Conservation (phyloP, 1,140 invertebrate species). For the Lycorma delicatula region DNA sequence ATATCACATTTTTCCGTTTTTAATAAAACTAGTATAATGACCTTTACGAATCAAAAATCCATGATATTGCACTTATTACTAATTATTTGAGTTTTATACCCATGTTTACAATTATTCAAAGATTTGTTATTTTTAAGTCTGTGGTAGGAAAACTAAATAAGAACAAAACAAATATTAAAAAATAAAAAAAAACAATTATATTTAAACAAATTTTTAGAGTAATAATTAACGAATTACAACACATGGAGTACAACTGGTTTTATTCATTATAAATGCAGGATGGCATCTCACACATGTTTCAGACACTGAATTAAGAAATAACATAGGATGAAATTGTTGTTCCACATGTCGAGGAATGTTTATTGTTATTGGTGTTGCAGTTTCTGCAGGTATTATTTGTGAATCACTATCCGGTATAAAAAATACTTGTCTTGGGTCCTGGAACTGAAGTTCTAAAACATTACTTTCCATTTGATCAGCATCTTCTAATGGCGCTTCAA, state of each 20-base stretch:
- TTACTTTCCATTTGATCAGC: conserved; percentile 18
- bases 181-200: too few species aligned
- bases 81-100: too few species aligned
- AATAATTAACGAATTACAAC: conserved; percentile 16
- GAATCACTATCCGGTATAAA: conserved; percentile 18
- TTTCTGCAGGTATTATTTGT: background rate
- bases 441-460: conserved; percentile 21
- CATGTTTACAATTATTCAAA: too few species aligned
- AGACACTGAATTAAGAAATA: background rate
- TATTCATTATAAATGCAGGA: conserved; percentile 23
- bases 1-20: too few species aligned
- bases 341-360: conserved; percentile 13
- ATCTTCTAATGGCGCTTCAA: conserved; percentile 11
- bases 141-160: too few species aligned
- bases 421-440: conserved; percentile 18
- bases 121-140: too few species aligned
- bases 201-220: too few species aligned
- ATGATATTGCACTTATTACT: too few species aligned
- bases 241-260: conserved; percentile 21
- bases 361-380: conserved; percentile 19
- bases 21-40: too few species aligned
- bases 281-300: conserved; percentile 18
- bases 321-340: conserved; percentile 9
- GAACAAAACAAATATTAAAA: too few species aligned
- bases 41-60: too few species aligned